Conservation (phyloP, 2,113 vertebrate species). For the Megalops atlanticus region DNA sequence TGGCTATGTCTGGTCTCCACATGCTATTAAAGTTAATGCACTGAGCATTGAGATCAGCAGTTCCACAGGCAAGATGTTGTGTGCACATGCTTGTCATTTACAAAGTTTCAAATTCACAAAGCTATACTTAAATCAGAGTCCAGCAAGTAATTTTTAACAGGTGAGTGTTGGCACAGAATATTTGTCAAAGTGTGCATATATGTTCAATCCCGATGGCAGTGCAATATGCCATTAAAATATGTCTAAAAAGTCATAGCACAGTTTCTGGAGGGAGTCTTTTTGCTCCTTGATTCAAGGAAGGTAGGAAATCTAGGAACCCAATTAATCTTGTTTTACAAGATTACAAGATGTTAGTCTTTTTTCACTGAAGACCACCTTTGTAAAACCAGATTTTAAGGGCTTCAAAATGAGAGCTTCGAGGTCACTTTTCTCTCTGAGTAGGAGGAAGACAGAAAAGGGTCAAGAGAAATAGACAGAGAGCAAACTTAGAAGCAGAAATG, state of each 20-base stretch:
- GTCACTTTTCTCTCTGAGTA: slow-evolving; percentile 90
- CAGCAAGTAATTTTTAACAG: slow-evolving; percentile 47
- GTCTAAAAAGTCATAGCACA: slow-evolving; percentile 60
- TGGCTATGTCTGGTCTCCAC: slow-evolving; percentile 40
- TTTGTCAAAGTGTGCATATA: slow-evolving; percentile 74
- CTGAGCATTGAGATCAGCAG: slow-evolving; percentile 6
- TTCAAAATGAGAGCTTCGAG: slow-evolving; percentile 88
- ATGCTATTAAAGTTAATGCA: slow-evolving; percentile 41
- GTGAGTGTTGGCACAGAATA: slow-evolving; percentile 76
- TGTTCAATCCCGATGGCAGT: slow-evolving; percentile 76
- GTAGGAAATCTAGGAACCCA: slow-evolving; percentile 74
- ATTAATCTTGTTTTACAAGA: slow-evolving; percentile 58
- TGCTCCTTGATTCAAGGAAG: slow-evolving; percentile 99
- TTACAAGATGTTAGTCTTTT: slow-evolving; percentile 70
- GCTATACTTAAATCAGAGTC: slow-evolving; percentile 30
- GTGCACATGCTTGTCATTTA: slow-evolving; percentile 44
- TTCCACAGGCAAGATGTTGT: slow-evolving; percentile 20
- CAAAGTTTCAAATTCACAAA: slow-evolving; percentile 31
- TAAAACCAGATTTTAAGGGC: slow-evolving; percentile 82
- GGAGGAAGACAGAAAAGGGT: slow-evolving; percentile 60
- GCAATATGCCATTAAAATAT: slow-evolving; percentile 70
- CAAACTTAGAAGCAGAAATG: slow-evolving; percentile 43
- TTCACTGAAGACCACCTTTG: slow-evolving; percentile 80
- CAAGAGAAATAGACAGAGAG: slow-evolving; percentile 7
- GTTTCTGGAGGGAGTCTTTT: slow-evolving; percentile 77